phyloP scores from a whole-genome alignment of 1,140 invertebrate genomes.

The Limonius californicus region DNA sequence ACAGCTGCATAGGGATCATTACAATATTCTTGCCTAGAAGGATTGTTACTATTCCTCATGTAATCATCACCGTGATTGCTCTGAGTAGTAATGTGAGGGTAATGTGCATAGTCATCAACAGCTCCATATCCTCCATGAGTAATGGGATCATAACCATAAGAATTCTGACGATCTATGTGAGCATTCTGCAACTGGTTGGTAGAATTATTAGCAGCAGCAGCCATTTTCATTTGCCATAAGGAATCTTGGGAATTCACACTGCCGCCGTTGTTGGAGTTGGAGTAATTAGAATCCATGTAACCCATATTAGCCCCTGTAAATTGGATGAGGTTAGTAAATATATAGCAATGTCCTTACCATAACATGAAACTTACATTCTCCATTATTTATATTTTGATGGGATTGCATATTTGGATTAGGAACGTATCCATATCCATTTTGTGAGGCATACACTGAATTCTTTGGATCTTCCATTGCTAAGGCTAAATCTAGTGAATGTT shows the following conservation, averaged over 20 bases:
- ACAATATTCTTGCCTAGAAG: constrained; percentile 79
- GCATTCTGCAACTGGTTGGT: constrained; percentile 53
- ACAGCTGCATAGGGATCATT: constrained; percentile 80
- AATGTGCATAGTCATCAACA: constrained; percentile 81
- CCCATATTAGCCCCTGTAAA: constrained; percentile 75
- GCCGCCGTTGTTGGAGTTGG: constrained; percentile 87
- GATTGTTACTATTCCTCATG: constrained; percentile 69
- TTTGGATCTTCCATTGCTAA: constrained; percentile 78
- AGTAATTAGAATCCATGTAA: constrained; percentile 87
- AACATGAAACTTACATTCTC: constrained; percentile 61
- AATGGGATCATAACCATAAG: constrained; percentile 71
- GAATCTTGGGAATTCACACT: constrained; percentile 92
- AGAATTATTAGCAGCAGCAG: constrained; percentile 62
- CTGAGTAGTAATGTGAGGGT: constrained; percentile 69
- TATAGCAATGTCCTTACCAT: too few species aligned
- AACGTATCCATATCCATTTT: constrained; percentile 78
- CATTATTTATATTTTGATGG: constrained; percentile 65
- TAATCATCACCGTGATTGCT: constrained; percentile 62
- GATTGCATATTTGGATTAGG: constrained; percentile 50
- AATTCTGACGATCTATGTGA: constrained; percentile 59
- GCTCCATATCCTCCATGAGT: constrained; percentile 76
- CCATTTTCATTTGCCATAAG: constrained; percentile 91
- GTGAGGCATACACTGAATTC: constrained; percentile 71
- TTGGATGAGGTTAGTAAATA: too few species aligned
- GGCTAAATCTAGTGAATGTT: constrained; percentile 79